Evolutionary conservation across 2,888 invertebrate genomes (phyloP), one percentile per base, ranked within the genome.

Genomic region (Dyspetes luteomarginatus): DNA sequence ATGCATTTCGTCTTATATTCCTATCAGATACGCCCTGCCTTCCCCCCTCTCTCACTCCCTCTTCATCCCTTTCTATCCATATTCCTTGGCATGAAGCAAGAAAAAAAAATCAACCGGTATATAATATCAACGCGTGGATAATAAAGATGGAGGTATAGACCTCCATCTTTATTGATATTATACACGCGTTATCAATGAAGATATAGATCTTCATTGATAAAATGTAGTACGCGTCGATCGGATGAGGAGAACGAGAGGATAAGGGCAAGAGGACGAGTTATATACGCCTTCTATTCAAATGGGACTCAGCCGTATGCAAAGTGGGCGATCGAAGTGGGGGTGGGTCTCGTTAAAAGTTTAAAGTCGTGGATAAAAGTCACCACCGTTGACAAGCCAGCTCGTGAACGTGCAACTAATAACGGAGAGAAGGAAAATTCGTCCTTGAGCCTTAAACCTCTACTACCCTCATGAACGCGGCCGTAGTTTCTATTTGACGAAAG

Each of bases 341-440:
- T 52, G 41, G 60, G 24, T 56, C 78, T 83, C 79, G 81, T 84
- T 84, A 84, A 84, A 84, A 84, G 83, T 84, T 84, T 75, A 30
- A 62, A 68, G 62, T 81, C 68, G 72, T 71, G 65, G 45, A 74
- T 77, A 78, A 77, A 79, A 78, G 72, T 78, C 64, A 64, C 30
- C 36, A 19, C 48, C 48, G 26, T 19, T 60, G 17, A 22, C 62
- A 17, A 9, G 48, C 48, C 36, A 19, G 26, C 45, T 5, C n/a
- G 12, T 17, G 48, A 15, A 48, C 7, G 48, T 17, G 15, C 15
- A 22, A 28, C n/a, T 15, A 3, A n/a, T n/a, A n/a, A 9, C 41
- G 55, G 64, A 22, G 19, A 36, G 3, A 28, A 43, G 28, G 41
- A 73, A 64, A 48, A 17, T 15, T 17, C 17, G n/a, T 48, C 48